Percentiles rank a stretch among this genome's conserved stretches.
phyloP scores from a whole-genome alignment of 2,113 vertebrate genomes.

The Eudyptes chrysolophus region DNA sequence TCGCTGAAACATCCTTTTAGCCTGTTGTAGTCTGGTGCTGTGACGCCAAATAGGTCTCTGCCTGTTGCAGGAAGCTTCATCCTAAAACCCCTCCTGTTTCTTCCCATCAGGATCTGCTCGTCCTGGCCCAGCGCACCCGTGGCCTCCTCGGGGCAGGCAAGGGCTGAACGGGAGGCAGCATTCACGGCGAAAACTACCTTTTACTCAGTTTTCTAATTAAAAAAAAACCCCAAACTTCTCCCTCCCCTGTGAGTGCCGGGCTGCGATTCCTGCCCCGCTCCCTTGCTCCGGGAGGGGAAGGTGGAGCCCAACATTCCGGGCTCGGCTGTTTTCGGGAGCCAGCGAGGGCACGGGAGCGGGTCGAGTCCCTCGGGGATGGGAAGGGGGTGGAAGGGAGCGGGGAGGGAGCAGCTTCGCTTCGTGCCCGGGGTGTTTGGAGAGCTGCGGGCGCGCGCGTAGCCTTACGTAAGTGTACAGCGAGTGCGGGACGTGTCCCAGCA shows the following conservation, averaged over 20 bases:
- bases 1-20: fast-evolving
- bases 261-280: background rate
- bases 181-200: background rate
- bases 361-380: background rate
- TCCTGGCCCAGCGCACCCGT: background rate
- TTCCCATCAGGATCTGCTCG: fast-evolving
- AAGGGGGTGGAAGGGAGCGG: background rate
- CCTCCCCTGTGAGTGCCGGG: background rate
- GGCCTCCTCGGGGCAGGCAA: background rate
- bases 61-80: background rate
- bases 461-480: background rate
- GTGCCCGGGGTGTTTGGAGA: background rate
- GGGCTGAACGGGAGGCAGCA: background rate
- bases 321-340: background rate
- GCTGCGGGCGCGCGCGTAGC: background rate
- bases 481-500: background rate
- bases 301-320: background rate
- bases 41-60: fast-evolving
- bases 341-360: background rate
- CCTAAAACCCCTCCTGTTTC: background rate
- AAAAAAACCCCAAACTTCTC: background rate
- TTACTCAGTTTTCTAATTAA: background rate
- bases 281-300: background rate
- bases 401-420: background rate
- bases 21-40: background rate